phyloP scores from a whole-genome alignment of 2,888 invertebrate genomes.

The Choreutis nemorana region DNA sequence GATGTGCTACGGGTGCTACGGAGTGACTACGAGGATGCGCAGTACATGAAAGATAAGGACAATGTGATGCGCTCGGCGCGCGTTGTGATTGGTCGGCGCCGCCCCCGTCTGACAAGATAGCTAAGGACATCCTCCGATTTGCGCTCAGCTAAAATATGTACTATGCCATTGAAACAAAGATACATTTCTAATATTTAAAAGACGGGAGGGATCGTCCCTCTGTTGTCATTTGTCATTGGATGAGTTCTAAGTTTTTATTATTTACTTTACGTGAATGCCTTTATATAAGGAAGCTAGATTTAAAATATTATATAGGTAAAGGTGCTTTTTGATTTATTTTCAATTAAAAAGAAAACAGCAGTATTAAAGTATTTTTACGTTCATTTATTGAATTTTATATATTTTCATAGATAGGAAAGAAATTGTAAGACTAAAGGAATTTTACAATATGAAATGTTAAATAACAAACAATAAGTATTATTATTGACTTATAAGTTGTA shows the following conservation, averaged over 20 bases:
- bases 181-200: constrained; percentile 16
- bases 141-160: constrained; percentile 17
- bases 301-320: no score
- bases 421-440: no score
- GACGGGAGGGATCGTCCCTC: constrained; percentile 56
- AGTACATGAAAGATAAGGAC: constrained; percentile 46
- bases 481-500: no score
- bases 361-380: no score
- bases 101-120: constrained; percentile 65
- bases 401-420: no score
- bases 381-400: no score
- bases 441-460: no score
- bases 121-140: constrained; percentile 50
- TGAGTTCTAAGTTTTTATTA: constrained; percentile 52
- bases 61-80: constrained; percentile 50
- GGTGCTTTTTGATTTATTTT: no score
- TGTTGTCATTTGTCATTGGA: constrained; percentile 61
- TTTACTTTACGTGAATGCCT: no score
- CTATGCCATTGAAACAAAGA: constrained; percentile 18
- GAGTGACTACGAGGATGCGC: constrained; percentile 29
- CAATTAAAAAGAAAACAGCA: no score
- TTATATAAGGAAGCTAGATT: no score
- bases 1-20: constrained; percentile 10
- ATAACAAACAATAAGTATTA: no score
- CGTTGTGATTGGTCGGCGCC: constrained; percentile 46